Evolutionary conservation across 2,113 vertebrate genomes (phyloP), one percentile per base, ranked within the genome.

Genomic region (Melospiza georgiana): DNA sequence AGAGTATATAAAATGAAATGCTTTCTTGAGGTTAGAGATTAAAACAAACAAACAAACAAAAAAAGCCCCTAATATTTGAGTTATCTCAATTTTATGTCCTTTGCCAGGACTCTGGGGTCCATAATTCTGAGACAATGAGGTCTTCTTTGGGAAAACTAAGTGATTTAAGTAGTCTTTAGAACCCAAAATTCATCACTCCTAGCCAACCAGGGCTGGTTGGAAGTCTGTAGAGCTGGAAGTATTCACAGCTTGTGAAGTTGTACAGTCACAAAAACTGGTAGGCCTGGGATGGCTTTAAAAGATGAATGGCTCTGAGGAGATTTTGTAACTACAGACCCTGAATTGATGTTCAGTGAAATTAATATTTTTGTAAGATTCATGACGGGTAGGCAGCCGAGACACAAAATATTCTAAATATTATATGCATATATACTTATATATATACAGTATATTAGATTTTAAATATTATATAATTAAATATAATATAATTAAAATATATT

Each of bases 61-160:
- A 43, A 75, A 23, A 10, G 3, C 2, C 7, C 13, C 8, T 8
- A 35, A 3, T 0, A 31, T 30, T 33, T 83, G 12, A 22, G 2
- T 25, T 54, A 39, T 31, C 16, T 48, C 12, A 41, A 19, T 43
- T 62, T 65, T 63, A 41, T 20, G 24, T 77, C 37, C 10, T 4
- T 48, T 71, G 12, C 22, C 28, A 59, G 48, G 39, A 91, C 2
- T 54, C 7, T 7, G 23, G 11, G 4, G 11, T 59, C 23, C 21
- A 22, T 58, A 51, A 67, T 30, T 71, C 17, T 58, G 23, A 27
- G 39, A 46, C 11, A 74, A 25, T 7, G 15, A 48, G 20, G 27
- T 15, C 22, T 39, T 5, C 1, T 41, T 87, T 18, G 46, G 17
- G 22, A 62, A 78, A 87, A 9, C 4, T 6, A 10, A 39, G 2